Base-by-base conservation (phyloP, 1,140 invertebrate species). In the Acyrthosiphon pisum region DNA sequence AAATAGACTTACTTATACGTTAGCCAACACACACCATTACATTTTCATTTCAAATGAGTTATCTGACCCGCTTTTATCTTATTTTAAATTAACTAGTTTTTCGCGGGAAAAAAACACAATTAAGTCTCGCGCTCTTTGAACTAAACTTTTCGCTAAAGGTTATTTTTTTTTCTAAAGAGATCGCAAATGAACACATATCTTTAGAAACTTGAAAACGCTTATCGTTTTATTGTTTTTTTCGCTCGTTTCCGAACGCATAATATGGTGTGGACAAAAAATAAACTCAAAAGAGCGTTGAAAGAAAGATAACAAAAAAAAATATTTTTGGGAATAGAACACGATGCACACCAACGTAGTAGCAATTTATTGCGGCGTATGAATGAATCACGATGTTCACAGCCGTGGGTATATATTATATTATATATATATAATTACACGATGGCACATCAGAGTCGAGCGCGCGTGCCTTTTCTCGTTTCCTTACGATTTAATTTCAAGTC, bases 41-140 rank as follows among this genome's bases (percentile, higher is more conserved):
- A 87, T 46, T 89, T 89, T 53, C 30, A n/a, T 89, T 89, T 89
- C 46, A 23, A 89, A 53, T n/a, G 46, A 87, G 46, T 87, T 53
- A 53, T 89, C 87, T 37, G n/a, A 53, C 18, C 48, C 18, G 46
- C 23, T 53, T 53, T 89, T 35, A 89, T 53, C 87, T 50, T 53
- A 53, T 89, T 89, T 22, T 35, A 89, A 89, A 89, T 89, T 50
- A 89, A 89, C 48, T 89, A 53, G 87, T 53, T 89, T 89, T 53
- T 88, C 46, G 46, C 7, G 9, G 50, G 23, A 53, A 88, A 50
- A n/a, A 88, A 88, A 50, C 41, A 50, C n/a, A 88, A 50, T 88
- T 48, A 50, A 88, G 81, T 88, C 1, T 35, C n/a, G 35, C 86
- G 86, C 46, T 35, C 37, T 41, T 50, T 88, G 46, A 87, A 48